phyloP scores from a whole-genome alignment of 2,113 vertebrate species.

The Bagarius yarrelli region DNA sequence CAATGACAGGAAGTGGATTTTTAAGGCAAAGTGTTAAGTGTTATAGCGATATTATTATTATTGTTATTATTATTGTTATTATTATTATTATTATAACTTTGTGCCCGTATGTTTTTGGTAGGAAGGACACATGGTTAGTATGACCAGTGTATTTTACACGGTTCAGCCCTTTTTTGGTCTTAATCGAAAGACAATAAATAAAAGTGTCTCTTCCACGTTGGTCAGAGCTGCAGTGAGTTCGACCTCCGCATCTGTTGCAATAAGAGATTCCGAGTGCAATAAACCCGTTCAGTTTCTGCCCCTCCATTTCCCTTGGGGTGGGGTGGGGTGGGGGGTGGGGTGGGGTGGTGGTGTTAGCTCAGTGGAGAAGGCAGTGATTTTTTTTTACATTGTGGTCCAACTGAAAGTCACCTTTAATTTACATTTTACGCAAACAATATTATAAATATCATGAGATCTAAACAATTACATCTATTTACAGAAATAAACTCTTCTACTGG shows the following conservation, averaged over 20 bases:
- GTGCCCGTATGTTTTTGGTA: conserved; percentile 39
- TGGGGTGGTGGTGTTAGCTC: too few species aligned
- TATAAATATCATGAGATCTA: too few species aligned
- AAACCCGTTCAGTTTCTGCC: conserved; percentile 1
- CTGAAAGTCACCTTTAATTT: too few species aligned
- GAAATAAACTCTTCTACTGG: too few species aligned
- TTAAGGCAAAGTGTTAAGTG: conserved; percentile 36
- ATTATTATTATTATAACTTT: not conserved
- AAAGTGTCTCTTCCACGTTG: conserved; percentile 22
- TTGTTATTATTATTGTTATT: conserved; percentile 42
- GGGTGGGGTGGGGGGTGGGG: too few species aligned
- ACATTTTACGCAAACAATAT: too few species aligned
- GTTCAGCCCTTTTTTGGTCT: conserved; percentile 22
- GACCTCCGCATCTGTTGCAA: conserved; percentile 39
- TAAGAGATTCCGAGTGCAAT: conserved; percentile 45
- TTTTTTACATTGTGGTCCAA: too few species aligned
- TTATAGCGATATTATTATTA: conserved; percentile 39
- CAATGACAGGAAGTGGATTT: conserved; percentile 51
- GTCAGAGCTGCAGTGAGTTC: conserved; percentile 31
- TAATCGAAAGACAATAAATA: not conserved
- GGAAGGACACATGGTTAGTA: conserved; percentile 18
- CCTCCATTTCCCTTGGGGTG: not conserved
- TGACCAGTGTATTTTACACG: conserved; percentile 39
- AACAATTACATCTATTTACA: too few species aligned
- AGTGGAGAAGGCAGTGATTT: too few species aligned